Conservation (phyloP, 2,797 vertebrate species). For the Rhincodon typus region DNA sequence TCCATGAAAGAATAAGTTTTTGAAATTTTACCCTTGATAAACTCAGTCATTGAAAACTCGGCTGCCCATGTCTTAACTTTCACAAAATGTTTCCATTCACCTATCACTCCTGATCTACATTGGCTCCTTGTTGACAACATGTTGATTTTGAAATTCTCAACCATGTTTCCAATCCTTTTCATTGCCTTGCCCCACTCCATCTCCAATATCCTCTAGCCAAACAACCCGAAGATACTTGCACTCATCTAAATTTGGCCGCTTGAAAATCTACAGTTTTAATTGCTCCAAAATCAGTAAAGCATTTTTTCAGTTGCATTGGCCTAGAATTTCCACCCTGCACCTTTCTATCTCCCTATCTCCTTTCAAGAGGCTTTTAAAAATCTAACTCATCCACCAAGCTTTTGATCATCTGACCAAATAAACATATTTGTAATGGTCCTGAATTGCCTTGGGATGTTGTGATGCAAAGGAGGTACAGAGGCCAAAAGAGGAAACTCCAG, state of each 20-base stretch:
- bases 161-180: background rate
- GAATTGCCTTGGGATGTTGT: background rate
- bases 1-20: background rate
- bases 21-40: background rate
- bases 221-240: background rate
- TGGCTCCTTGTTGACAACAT: background rate
- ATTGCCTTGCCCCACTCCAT: background rate
- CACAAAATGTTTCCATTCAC: background rate
- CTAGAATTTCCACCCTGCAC: background rate
- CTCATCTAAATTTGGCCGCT: background rate
- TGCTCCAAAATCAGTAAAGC: background rate
- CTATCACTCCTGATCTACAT: background rate
- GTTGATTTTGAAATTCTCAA: background rate
- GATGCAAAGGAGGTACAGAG: background rate
- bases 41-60: background rate
- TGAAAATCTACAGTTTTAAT: background rate
- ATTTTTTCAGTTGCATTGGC: background rate
- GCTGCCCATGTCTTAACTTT: background rate
- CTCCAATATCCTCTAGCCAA: background rate
- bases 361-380: background rate
- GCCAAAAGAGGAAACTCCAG: no score
- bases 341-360: background rate
- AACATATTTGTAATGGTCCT: background rate
- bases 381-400: background rate
- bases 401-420: background rate